Base-by-base conservation (phyloP, 2,888 invertebrate species). In the Hofmannophila pseudospretella region DNA sequence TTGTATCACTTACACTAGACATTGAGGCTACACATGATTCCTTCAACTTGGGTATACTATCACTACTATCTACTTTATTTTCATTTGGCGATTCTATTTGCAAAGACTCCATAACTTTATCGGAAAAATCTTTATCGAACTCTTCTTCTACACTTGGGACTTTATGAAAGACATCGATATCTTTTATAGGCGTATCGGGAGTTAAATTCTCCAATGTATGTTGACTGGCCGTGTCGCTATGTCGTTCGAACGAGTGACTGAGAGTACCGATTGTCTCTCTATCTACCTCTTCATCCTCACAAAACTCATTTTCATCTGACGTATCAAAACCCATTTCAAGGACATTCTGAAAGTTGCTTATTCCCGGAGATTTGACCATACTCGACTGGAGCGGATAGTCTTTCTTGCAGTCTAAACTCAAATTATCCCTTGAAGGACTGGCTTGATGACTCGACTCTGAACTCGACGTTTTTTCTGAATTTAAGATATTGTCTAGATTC, bases 401-500 rank as follows among this genome's bases (percentile, higher is more conserved):
- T 44, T 77, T 84, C 46, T 85, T 85, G 50, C 85, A 85, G 51
- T 86, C 85, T 35, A 86, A 64, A 42, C 79, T 84, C 19, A 85
- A 54, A 42, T 79, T 79, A 47, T 89, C 89, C 41, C 87, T 73
- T 7, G 82, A 84, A 2, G 89, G 89, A 49, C 88, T 88, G 19
- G 88, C 87, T 43, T 88, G 88, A 43, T 88, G 87, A 45, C 88
- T 89, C 4, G 90, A 89, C 50, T 88, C 89, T 0, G 89, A 89
- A 57, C 88, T 89, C 3, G 89, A 89, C 1, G 88, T 88, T 54
- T 89, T 90, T 58, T 91, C 90, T 1, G 89, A 84, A 39, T 89
- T 90, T 30, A 91, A 68, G 39, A 90, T 89, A 52, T 89, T 89
- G 69, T 90, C 90, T 50, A 90, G 80, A 67, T 90, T 90, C 61